Evolutionary conservation across 2,888 invertebrate genomes (phyloP).

Genomic region (Agriopis marginaria): DNA sequence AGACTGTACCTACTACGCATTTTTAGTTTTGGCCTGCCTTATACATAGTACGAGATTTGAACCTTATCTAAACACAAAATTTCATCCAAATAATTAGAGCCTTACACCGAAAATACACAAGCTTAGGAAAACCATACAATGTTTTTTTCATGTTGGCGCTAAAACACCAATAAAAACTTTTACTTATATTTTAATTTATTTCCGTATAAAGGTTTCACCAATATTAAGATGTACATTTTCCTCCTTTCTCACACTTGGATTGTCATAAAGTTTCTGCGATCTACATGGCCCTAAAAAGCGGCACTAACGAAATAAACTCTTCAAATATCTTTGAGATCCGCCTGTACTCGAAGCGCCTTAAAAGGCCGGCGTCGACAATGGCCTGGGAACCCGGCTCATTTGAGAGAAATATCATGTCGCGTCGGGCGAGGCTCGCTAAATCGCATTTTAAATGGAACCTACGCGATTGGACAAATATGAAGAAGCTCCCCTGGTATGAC

Average conservation of each 20-base stretch:
- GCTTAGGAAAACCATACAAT: no score
- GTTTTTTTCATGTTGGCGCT: no score
- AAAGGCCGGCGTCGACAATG: conserved; percentile 81
- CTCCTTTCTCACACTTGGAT: background rate
- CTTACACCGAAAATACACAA: no score
- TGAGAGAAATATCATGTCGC: conserved; percentile 82
- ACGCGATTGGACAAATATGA: conserved; percentile 61
- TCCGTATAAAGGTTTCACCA: no score
- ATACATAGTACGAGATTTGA: no score
- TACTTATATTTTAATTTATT: no score
- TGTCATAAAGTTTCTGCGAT: background rate
- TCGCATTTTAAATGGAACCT: conserved; percentile 76
- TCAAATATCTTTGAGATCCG: conserved; percentile 64
- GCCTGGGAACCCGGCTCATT: conserved; percentile 85
- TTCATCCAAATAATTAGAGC: no score
- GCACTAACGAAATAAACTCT: conserved; percentile 11
- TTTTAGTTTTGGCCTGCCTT: no score
- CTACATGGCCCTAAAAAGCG: conserved; percentile 7
- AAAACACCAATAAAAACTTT: no score
- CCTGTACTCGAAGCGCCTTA: conserved; percentile 76
- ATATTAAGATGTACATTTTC: background rate
- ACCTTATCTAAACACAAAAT: no score
- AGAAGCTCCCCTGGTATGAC: conserved; percentile 38
- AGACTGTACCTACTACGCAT: no score
- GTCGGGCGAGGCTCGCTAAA: conserved; percentile 70